These are phyloP conservation scores for Trogon surrucura DNA, from an alignment of 2,113 vertebrate species.

Conservation along the genomic window DNA sequence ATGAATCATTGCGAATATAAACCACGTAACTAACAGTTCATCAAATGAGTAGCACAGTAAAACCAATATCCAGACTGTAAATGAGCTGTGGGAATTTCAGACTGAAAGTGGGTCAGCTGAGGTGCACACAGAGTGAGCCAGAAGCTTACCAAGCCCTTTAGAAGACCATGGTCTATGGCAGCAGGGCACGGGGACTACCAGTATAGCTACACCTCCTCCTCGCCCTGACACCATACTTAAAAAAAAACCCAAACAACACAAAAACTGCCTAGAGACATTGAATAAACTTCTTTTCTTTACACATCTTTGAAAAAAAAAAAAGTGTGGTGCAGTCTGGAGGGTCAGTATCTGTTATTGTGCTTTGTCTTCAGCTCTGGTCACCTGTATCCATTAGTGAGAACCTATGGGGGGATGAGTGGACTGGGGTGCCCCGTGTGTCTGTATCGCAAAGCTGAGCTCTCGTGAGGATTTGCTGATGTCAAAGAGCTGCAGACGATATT, in stretches of 20 bases:
- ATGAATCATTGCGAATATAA: neutral
- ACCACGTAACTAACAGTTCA: neutral
- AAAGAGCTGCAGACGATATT: neutral
- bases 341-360: accelerated
- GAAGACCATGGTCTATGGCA: neutral
- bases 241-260: accelerated
- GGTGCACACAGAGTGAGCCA: neutral
- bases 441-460: neutral
- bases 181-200: neutral
- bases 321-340: neutral
- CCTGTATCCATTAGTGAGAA: accelerated
- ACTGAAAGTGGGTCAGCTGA: neutral
- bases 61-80: neutral
- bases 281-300: neutral
- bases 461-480: neutral
- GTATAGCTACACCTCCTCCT: neutral
- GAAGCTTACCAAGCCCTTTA: neutral
- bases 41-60: neutral
- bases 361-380: neutral
- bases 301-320: neutral
- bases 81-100: neutral
- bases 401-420: neutral
- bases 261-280: neutral
- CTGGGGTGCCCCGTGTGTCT: neutral
- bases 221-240: neutral